Conservation (phyloP, 2,113 vertebrate genomes). For the Sphyrna mokarran region DNA sequence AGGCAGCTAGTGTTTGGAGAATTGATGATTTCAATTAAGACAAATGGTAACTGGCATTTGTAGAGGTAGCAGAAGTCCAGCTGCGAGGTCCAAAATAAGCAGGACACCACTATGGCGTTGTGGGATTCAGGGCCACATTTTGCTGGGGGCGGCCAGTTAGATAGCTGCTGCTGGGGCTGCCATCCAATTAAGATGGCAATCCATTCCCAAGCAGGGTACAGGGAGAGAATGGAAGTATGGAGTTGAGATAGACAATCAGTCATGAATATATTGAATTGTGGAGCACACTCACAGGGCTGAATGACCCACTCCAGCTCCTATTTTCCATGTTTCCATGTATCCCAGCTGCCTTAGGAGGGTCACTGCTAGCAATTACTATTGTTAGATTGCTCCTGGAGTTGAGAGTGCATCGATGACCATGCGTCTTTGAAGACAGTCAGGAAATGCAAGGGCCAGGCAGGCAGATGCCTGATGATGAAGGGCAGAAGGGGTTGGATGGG, state of each 20-base stretch:
- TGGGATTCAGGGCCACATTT: background rate
- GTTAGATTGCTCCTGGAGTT: background rate
- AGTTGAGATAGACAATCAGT: too few relatives aligned
- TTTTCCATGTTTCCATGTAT: too few relatives aligned
- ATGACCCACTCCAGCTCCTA: too few relatives aligned
- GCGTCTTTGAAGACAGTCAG: background rate
- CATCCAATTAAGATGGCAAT: background rate
- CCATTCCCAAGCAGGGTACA: background rate
- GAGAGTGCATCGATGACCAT: background rate
- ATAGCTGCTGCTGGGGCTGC: background rate
- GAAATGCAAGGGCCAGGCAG: background rate
- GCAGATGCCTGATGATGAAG: background rate
- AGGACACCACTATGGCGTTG: background rate
- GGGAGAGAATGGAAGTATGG: too few relatives aligned
- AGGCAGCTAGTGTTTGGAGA: background rate
- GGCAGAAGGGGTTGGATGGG: background rate
- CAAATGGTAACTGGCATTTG: background rate
- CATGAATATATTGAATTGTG: too few relatives aligned
- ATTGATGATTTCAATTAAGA: background rate
- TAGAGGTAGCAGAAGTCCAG: background rate
- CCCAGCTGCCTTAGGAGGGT: background rate
- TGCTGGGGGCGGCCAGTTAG: background rate
- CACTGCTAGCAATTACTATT: background rate
- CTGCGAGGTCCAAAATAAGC: too few relatives aligned
- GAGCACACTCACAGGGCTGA: too few relatives aligned